Conservation (phyloP, 2,797 vertebrate genomes). For the Periparus ater region DNA sequence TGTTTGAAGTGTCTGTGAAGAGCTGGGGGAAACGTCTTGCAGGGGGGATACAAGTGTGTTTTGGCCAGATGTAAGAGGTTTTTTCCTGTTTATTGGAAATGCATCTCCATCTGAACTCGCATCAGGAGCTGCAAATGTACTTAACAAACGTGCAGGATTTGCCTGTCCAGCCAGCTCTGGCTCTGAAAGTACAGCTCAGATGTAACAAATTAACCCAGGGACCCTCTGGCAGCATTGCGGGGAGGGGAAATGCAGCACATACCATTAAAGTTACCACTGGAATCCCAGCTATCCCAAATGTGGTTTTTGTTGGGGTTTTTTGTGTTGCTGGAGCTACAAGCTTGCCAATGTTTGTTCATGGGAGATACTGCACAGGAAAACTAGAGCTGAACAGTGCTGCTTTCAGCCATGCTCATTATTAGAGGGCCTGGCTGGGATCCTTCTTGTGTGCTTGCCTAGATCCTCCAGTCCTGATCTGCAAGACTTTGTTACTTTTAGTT, state of each 20-base stretch:
- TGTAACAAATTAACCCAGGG: background rate
- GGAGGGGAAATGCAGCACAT: background rate
- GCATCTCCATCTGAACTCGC: background rate
- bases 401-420: background rate
- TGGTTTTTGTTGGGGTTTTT: slow-evolving; percentile 6
- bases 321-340: background rate
- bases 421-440: background rate
- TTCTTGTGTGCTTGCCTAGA: background rate
- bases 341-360: background rate
- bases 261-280: slow-evolving; percentile 6
- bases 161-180: background rate
- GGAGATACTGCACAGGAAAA: background rate
- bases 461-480: background rate
- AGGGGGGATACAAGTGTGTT: background rate
- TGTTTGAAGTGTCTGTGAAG: background rate
- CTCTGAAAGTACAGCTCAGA: background rate
- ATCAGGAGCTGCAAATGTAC: background rate
- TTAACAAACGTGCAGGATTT: background rate
- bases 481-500: background rate
- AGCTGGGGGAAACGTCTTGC: background rate
- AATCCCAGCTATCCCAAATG: slow-evolving; percentile 17
- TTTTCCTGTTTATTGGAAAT: slow-evolving; percentile 33
- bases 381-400: background rate
- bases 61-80: background rate
- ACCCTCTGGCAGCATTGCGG: background rate